A percentile compares a stretch with the other conserved stretches of the same genome.
Conservation (phyloP, 2,888 invertebrate genomes). For the Palloptera scutellata region DNA sequence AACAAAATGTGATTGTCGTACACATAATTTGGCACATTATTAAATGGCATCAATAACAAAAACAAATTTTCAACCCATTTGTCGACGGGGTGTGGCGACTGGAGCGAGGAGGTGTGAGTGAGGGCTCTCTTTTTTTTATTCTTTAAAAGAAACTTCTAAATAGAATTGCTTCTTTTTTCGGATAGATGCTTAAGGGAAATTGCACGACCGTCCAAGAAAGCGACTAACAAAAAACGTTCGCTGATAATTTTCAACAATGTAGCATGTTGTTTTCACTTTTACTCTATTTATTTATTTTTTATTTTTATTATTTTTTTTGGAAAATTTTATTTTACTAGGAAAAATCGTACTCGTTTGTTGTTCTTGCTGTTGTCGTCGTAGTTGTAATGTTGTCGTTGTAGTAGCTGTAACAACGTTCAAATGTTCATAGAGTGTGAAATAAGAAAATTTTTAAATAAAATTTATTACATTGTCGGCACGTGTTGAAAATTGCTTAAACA, state of each 20-base stretch:
- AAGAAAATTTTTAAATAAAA: constrained; percentile 51
- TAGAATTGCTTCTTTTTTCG: background rate
- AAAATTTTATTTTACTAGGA: too few species aligned
- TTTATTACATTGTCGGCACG: constrained; percentile 60
- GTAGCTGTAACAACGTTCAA: background rate
- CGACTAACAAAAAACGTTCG: background rate
- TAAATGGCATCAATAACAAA: constrained; percentile 22
- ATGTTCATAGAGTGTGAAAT: background rate
- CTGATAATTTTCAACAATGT: constrained; percentile 19
- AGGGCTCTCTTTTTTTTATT: too few species aligned
- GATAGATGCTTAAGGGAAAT: background rate
- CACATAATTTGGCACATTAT: constrained; percentile 26
- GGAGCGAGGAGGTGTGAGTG: too few species aligned
- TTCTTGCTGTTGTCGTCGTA: constrained; percentile 1
- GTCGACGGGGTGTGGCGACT: background rate
- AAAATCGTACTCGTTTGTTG: background rate
- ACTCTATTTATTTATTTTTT: background rate
- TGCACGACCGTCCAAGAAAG: background rate
- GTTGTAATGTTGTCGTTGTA: background rate
- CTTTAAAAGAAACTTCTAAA: too few species aligned
- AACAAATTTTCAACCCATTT: constrained; percentile 26
- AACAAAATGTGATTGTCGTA: background rate
- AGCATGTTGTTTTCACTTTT: constrained; percentile 24
- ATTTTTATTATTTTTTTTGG: too few species aligned
- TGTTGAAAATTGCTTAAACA: constrained; percentile 57